These are phyloP conservation scores for Aldabrachelys gigantea DNA, from an alignment of 2,113 vertebrate genomes.

Conservation along the genomic window DNA sequence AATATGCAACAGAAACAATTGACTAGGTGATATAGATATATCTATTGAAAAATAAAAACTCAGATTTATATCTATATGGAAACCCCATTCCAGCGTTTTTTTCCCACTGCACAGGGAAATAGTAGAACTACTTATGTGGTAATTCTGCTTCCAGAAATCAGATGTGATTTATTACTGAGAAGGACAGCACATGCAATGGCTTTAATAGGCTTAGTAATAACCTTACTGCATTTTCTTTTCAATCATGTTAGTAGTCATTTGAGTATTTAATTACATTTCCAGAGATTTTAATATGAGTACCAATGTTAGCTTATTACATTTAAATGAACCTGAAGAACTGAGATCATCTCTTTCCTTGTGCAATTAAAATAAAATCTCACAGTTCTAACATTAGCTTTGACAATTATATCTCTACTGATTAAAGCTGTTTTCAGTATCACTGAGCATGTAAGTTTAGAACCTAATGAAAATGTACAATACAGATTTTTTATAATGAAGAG, in stretches of 20 bases:
- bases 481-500: neutral
- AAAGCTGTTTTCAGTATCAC: slow-evolving; percentile 1
- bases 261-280: slow-evolving; percentile 77
- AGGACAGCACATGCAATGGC: slow-evolving; percentile 46
- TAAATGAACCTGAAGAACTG: slow-evolving; percentile 72
- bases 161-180: slow-evolving; percentile 66
- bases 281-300: slow-evolving; percentile 65
- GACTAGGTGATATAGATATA: neutral
- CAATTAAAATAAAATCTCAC: neutral
- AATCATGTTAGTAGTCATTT: slow-evolving; percentile 71
- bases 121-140: slow-evolving; percentile 53
- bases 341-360: slow-evolving; percentile 27
- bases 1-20: neutral
- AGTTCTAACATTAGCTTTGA: slow-evolving; percentile 12
- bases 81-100: slow-evolving; percentile 17
- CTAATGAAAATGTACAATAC: neutral
- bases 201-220: slow-evolving; percentile 73
- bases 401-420: slow-evolving; percentile 26
- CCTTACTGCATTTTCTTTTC: slow-evolving; percentile 62
- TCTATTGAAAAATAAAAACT: neutral
- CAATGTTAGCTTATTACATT: slow-evolving; percentile 74
- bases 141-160: slow-evolving; percentile 60
- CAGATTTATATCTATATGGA: neutral
- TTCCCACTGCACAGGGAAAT: slow-evolving; percentile 22
- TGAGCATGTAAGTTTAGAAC: neutral